Percentiles rank a stretch among this genome's conserved stretches.
phyloP scores from a whole-genome alignment of 1,140 invertebrate genomes.

The Tetramorium simillimum region DNA sequence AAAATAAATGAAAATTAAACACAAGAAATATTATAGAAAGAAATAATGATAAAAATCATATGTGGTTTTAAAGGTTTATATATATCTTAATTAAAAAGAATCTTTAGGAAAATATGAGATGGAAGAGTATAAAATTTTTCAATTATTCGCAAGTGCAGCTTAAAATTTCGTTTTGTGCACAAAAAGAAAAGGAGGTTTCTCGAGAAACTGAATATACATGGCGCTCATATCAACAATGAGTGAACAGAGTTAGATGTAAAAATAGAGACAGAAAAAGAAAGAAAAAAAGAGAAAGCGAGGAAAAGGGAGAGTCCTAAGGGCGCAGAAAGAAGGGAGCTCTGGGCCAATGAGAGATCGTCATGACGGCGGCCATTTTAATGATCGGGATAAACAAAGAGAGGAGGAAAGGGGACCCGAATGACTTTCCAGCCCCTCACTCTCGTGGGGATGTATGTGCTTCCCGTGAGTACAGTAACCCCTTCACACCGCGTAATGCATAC shows the following conservation, averaged over 20 bases:
- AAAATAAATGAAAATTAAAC: neutral
- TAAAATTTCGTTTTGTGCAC: neutral
- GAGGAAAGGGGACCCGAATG: constrained; percentile 81
- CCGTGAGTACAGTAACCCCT: constrained; percentile 79
- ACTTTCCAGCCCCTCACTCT: constrained; percentile 81
- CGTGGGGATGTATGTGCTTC: constrained; percentile 62
- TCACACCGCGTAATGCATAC: constrained; percentile 75
- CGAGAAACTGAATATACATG: constrained; percentile 52
- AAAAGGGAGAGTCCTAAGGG: constrained; percentile 53
- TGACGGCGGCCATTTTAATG: constrained; percentile 86
- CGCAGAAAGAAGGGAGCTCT: constrained; percentile 73
- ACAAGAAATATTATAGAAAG: neutral
- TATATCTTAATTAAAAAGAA: neutral
- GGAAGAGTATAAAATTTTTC: neutral
- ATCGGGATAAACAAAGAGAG: constrained; percentile 85
- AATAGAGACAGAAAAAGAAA: constrained; percentile 51
- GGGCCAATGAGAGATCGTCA: constrained; percentile 82
- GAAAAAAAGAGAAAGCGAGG: constrained; percentile 60
- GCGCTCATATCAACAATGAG: constrained; percentile 72
- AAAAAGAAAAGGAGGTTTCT: constrained; percentile 20
- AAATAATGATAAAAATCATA: neutral
- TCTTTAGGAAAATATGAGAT: neutral
- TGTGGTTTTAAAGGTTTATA: neutral
- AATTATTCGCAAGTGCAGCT: neutral
- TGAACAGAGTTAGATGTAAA: constrained; percentile 66